These are phyloP conservation scores for Anthopleura xanthogrammica DNA, from an alignment of 92 coral and sea anemone genomes.

Conservation along the genomic window DNA sequence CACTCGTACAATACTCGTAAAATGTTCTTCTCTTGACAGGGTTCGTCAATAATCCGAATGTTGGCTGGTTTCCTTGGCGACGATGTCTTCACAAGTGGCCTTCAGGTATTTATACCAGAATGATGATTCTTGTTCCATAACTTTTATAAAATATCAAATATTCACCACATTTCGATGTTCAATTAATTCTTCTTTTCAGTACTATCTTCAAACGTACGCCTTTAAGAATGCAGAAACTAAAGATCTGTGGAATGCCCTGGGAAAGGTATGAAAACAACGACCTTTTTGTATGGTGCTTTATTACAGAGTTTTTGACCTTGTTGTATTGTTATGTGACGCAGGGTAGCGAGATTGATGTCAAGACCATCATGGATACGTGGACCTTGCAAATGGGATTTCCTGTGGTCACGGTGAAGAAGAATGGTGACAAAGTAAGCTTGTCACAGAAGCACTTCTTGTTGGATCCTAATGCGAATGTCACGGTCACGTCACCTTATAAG, in stretches of 20 bases:
- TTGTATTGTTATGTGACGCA: constrained; percentile 24
- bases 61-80: constrained; percentile 77
- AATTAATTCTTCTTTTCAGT: constrained; percentile 34
- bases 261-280: constrained; percentile 45
- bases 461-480: constrained; percentile 81
- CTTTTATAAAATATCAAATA: not conserved
- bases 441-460: constrained; percentile 85
- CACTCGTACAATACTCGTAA: too few species aligned
- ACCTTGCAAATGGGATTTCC: constrained; percentile 84
- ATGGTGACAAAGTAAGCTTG: constrained; percentile 56
- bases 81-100: constrained; percentile 63
- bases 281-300: too few species aligned
- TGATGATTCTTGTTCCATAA: not conserved
- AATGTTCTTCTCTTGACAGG: constrained; percentile 37
- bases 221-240: constrained; percentile 81
- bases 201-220: constrained; percentile 71
- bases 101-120: constrained; percentile 51
- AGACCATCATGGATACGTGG: constrained; percentile 83
- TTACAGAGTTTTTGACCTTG: too few species aligned
- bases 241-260: constrained; percentile 88
- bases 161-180: not conserved
- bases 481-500: constrained; percentile 67
- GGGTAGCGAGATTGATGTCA: constrained; percentile 61
- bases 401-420: constrained; percentile 55
- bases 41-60: constrained; percentile 92